Conservation (phyloP, 2,113 vertebrate genomes). For the Podarcis raffonei region DNA sequence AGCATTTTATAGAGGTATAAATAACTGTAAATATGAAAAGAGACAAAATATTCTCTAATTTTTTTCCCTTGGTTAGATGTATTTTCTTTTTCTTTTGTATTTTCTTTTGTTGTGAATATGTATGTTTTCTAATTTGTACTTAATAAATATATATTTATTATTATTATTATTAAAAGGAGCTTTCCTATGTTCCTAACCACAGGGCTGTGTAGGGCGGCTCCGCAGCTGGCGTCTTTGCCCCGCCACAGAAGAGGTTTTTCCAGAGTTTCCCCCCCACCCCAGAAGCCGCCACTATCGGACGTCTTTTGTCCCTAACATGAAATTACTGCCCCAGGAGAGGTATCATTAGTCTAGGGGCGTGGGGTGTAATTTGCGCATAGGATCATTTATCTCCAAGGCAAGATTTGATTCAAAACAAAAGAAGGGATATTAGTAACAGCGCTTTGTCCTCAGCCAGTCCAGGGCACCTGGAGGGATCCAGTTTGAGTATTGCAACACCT, state of each 20-base stretch:
- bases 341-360: constrained; percentile 56
- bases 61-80: too few species aligned
- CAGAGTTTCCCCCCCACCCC: not conserved
- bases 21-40: too few species aligned
- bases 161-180: too few species aligned
- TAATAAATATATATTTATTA: too few species aligned
- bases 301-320: constrained; percentile 20
- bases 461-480: constrained; percentile 4
- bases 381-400: constrained; percentile 47
- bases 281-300: not conserved
- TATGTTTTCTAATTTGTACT: too few species aligned
- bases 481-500: constrained; percentile 54
- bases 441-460: not conserved
- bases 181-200: too few species aligned
- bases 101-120: too few species aligned
- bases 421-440: constrained; percentile 19
- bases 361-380: constrained; percentile 43
- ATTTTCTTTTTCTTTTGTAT: too few species aligned
- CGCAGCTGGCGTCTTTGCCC: not conserved
- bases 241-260: not conserved
- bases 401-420: constrained; percentile 34
- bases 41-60: too few species aligned
- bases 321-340: constrained; percentile 60
- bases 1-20: too few species aligned
- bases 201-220: too few species aligned